phyloP scores from a whole-genome alignment of 2,888 invertebrate genomes.

The Protonemura montana region DNA sequence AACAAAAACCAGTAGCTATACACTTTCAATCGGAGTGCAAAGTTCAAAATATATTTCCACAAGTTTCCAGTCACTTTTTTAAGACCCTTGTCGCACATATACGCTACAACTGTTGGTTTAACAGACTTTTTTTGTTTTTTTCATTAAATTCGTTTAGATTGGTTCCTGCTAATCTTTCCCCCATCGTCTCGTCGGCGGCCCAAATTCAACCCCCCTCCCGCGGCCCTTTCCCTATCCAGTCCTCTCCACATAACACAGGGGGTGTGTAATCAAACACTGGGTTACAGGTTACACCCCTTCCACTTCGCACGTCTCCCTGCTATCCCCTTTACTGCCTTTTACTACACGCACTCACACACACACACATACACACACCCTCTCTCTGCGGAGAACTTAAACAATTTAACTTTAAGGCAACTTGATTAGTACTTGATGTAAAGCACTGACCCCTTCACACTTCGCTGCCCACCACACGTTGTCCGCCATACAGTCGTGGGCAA shows the following conservation, averaged over 20 bases:
- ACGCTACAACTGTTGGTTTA: background rate
- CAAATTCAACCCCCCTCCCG: slow-evolving; percentile 2
- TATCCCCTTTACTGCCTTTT: background rate
- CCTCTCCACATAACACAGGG: background rate
- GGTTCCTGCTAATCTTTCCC: slow-evolving; percentile 24
- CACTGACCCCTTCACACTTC: slow-evolving; percentile 27
- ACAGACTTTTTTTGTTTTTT: slow-evolving; percentile 27
- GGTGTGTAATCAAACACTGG: slow-evolving; percentile 42
- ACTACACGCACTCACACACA: background rate
- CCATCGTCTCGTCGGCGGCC: background rate
- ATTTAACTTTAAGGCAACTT: slow-evolving; percentile 50
- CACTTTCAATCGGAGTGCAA: background rate
- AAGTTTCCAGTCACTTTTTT: background rate
- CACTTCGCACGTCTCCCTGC: background rate
- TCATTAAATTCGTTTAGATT: slow-evolving; percentile 33
- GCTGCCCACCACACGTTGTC: background rate
- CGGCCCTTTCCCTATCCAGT: background rate
- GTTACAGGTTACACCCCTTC: background rate
- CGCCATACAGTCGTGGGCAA: background rate
- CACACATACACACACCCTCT: slow-evolving; percentile 18
- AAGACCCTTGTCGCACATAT: background rate
- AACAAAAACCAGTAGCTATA: background rate
- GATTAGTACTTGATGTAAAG: slow-evolving; percentile 47
- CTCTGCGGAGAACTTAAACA: slow-evolving; percentile 49
- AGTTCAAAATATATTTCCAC: background rate